These are phyloP conservation scores for Pygoscelis antarcticus DNA, from an alignment of 2,113 vertebrate genomes.

Conservation along the genomic window DNA sequence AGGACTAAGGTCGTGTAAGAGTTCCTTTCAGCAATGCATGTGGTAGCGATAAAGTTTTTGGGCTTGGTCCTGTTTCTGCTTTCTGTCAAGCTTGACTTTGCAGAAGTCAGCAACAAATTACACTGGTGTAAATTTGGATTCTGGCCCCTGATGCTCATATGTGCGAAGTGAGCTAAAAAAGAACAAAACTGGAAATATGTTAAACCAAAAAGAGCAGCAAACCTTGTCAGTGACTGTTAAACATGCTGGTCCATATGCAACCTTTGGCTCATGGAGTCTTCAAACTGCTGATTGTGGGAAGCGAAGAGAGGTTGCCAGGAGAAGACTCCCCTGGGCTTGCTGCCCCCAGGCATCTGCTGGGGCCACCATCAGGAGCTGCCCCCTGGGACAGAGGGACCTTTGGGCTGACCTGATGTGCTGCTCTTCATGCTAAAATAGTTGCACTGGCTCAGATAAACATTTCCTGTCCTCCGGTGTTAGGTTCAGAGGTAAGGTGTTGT, in stretches of 20 bases:
- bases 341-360: neutral
- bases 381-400: neutral
- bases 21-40: conserved; percentile 1
- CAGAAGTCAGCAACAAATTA: conserved; percentile 56
- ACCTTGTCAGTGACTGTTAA: conserved; percentile 45
- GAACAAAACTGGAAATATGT: conserved; percentile 61
- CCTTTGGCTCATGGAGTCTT: conserved; percentile 54
- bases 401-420: neutral
- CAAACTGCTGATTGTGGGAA: neutral
- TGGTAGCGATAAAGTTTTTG: conserved; percentile 2
- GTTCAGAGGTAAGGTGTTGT: conserved; percentile 48
- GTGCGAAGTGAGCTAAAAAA: conserved; percentile 45
- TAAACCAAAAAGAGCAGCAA: conserved; percentile 67
- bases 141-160: conserved; percentile 28
- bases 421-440: conserved; percentile 5
- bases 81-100: conserved; percentile 40
- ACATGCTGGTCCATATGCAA: conserved; percentile 61
- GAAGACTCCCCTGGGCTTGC: neutral
- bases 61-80: conserved; percentile 24
- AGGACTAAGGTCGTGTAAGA: neutral
- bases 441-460: neutral
- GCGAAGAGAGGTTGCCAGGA: neutral
- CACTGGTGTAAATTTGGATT: conserved; percentile 59
- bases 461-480: conserved; percentile 58
- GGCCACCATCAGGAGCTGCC: neutral